Base-by-base conservation (phyloP, 2,888 invertebrate genomes). In the Apamea anceps region DNA sequence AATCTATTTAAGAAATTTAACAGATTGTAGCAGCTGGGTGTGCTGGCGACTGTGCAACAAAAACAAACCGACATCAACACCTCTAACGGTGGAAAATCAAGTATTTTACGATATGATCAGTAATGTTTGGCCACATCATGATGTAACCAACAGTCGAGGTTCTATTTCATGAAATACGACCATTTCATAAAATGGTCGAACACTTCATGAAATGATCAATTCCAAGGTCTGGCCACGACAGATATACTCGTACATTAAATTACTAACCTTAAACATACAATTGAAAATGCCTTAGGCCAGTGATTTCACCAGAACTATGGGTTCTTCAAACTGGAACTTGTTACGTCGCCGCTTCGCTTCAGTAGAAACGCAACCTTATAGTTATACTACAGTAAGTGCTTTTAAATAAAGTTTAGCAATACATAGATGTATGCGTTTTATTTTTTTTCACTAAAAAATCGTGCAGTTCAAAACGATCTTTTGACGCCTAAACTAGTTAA, bases 401-500 rank as follows among this genome's bases (percentile, higher is more conserved):
- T 51, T 48, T 28, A 57, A 81, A 51, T 25, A 28, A 63, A 62
- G 37, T 75, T 83, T 21, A 25, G 5, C 54, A 63, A 63, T 15
- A 51, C 25, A 32, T 37, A 28, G 62, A 18, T 12, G 15, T n/a
- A 37, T 25, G 32, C 18, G 15, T 70, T 57, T 37, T 1, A 68
- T 25, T 65, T 83, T 65, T 83, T 70, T 77, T 48, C 15, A 28
- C 28, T n/a, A 12, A 32, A 83, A 57, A 65, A 15, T 77, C 62
- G 32, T 25, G 10, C 25, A 37, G 63, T 70, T 77, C 37, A 25
- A 57, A 65, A 42, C 62, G 18, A 25, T 15, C 62, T 54, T 75
- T 80, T 54, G 54, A 28, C 21, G 63, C 54, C 8, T 48, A 63
- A 83, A 83, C 76, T 81, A 37, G 63, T 76, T 83, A 83, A 42